These are phyloP conservation scores for Chrysina gloriosa DNA, from an alignment of 2,888 invertebrate species.

Conservation along the genomic window DNA sequence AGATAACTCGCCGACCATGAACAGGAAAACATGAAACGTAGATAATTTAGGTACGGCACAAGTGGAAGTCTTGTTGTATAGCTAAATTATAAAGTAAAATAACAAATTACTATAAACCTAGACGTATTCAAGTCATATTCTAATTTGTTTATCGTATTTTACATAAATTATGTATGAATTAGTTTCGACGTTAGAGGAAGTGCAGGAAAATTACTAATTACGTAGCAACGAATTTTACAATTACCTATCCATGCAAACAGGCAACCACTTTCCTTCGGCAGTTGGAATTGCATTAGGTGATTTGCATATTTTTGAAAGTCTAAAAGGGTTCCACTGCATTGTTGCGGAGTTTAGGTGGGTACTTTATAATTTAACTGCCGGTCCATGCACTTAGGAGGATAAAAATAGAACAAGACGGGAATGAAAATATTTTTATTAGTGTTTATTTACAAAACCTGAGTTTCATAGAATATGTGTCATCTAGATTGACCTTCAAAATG, in stretches of 20 bases:
- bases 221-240: conserved; percentile 14
- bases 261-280: conserved; percentile 4
- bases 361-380: no score
- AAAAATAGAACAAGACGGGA: no score
- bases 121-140: conserved; percentile 15
- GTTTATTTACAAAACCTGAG: no score
- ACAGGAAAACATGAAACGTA: conserved; percentile 24
- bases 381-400: no score
- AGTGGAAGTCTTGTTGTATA: background rate
- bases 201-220: conserved; percentile 25
- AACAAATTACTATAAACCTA: conserved; percentile 2
- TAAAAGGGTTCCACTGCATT: background rate
- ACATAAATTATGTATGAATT: conserved; percentile 8
- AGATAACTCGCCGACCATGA: conserved; percentile 20
- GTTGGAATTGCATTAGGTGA: conserved; percentile 13
- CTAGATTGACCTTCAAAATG: no score
- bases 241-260: conserved; percentile 1
- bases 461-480: no score
- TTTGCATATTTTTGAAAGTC: conserved; percentile 16
- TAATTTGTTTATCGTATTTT: conserved; percentile 2
- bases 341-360: background rate
- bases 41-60: conserved; percentile 20
- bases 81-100: conserved; percentile 28
- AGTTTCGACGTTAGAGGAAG: background rate
- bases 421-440: no score